A percentile compares a stretch with the other conserved stretches of the same genome.
Conservation (phyloP, 2,888 invertebrate species). For the Phyllotreta striolata region DNA sequence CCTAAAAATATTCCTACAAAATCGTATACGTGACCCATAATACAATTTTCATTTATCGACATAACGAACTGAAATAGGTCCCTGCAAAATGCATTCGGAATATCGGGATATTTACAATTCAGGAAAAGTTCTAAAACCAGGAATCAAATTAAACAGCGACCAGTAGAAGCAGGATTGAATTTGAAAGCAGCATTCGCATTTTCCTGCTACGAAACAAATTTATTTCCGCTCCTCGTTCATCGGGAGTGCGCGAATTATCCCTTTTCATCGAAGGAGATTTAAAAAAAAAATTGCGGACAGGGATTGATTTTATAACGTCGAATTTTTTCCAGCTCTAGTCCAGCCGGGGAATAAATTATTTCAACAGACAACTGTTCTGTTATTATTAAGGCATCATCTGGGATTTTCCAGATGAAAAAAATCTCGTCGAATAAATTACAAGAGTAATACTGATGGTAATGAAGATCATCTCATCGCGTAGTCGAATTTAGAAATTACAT, state of each 20-base stretch:
- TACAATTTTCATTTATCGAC: constrained; percentile 24
- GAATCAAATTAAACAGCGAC: constrained; percentile 40
- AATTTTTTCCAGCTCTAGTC: background rate
- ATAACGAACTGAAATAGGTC: constrained; percentile 34
- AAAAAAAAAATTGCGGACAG: constrained; percentile 1
- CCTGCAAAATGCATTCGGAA: constrained; percentile 32
- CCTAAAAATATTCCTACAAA: constrained; percentile 18
- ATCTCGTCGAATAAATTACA: constrained; percentile 2
- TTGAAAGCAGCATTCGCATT: constrained; percentile 33
- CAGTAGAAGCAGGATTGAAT: constrained; percentile 35
- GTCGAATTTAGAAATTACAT: background rate
- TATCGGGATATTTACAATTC: constrained; percentile 41
- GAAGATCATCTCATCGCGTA: constrained; percentile 1
- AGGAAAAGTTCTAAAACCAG: constrained; percentile 36
- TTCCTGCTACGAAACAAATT: constrained; percentile 26
- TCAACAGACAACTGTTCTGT: no score
- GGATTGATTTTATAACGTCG: constrained; percentile 4
- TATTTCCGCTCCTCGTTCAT: constrained; percentile 11
- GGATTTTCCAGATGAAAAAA: background rate
- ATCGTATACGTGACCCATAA: constrained; percentile 14
- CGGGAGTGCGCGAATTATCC: constrained; percentile 8
- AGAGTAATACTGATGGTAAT: constrained; percentile 6
- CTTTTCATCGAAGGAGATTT: constrained; percentile 7
- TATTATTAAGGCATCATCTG: background rate
- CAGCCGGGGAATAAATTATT: no score